phyloP scores from a whole-genome alignment of 2,113 vertebrate species.

The Burhinus oedicnemus region DNA sequence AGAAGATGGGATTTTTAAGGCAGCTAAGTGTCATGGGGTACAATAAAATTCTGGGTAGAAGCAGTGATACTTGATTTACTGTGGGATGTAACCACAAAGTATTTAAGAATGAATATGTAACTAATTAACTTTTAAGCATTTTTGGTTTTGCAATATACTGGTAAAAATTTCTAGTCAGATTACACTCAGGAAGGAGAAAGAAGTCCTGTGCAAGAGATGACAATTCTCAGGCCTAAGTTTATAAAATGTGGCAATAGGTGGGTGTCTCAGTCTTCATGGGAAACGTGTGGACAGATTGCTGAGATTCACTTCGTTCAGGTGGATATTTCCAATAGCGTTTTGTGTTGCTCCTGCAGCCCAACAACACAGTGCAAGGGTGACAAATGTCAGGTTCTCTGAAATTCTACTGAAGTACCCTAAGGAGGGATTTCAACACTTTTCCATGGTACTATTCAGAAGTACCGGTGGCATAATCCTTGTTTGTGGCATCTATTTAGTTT shows the following conservation, averaged over 20 bases:
- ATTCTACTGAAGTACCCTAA: not conserved
- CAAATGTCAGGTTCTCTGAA: not conserved
- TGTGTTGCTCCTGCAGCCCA: not conserved
- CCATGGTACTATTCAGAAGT: not conserved
- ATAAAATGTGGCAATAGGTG: not conserved
- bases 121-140: not conserved
- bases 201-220: not conserved
- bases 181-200: not conserved
- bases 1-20: not conserved
- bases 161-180: not conserved
- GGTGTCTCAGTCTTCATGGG: not conserved
- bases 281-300: accelerated
- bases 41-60: not conserved
- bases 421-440: not conserved
- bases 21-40: not conserved
- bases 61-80: not conserved
- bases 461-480: accelerated
- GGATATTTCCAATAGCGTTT: not conserved
- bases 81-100: not conserved
- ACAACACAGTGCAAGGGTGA: not conserved
- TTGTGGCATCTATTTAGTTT: not conserved
- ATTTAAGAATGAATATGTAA: not conserved
- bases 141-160: not conserved
- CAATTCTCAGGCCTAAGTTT: not conserved
- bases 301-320: not conserved